Percentiles rank a stretch among this genome's conserved stretches.
phyloP scores from a whole-genome alignment of 2,797 vertebrate species.

The Scolopax rusticola region DNA sequence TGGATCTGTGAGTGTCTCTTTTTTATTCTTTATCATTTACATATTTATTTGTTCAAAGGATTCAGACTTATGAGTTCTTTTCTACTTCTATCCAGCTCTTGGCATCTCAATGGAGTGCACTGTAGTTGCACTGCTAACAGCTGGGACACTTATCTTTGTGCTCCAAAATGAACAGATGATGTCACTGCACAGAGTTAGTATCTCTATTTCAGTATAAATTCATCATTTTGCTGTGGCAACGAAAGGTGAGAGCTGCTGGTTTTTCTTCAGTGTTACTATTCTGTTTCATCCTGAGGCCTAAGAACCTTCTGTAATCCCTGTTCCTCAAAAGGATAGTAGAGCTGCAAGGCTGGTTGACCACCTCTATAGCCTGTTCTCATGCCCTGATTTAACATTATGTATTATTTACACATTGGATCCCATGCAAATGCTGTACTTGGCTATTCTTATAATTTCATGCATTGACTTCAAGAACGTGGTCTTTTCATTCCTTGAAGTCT shows the following conservation, averaged over 20 bases:
- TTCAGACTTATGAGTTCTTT: neutral
- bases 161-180: neutral
- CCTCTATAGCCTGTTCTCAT: neutral
- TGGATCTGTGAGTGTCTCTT: neutral
- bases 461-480: neutral
- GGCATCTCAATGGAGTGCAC: neutral
- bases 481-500: neutral
- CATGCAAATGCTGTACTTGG: neutral
- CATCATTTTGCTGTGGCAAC: neutral
- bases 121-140: neutral
- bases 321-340: fast-evolving
- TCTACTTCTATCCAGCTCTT: neutral
- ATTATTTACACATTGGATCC: neutral
- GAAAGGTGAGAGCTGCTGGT: neutral
- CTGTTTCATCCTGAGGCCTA: neutral
- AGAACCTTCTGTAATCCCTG: neutral
- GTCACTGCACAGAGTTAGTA: neutral
- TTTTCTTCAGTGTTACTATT: neutral
- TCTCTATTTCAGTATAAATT: neutral
- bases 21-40: neutral
- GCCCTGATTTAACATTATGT: neutral
- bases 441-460: neutral
- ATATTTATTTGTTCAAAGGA: neutral
- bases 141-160: neutral
- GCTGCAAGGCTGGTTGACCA: neutral